Evolutionary conservation across 2,888 invertebrate species (phyloP).

Genomic region (Drosophila subsilvestris): DNA sequence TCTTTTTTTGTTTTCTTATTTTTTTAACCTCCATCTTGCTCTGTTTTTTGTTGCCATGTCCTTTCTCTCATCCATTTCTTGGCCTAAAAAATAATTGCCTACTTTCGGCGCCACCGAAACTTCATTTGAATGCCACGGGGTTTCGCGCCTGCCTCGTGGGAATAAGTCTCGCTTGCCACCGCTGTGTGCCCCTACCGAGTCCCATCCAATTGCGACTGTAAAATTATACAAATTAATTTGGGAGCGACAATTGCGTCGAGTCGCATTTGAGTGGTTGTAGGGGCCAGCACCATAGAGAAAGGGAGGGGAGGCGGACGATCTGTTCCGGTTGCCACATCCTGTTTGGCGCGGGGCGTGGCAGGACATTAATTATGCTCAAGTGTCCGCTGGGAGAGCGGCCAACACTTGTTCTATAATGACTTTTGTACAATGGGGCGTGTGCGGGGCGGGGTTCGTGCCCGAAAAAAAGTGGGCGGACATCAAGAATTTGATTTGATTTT

Average conservation of each 20-base stretch:
- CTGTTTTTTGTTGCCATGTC: constrained; percentile 40
- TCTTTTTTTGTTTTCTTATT: constrained; percentile 26
- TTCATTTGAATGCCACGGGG: constrained; percentile 28
- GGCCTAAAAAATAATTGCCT: constrained; percentile 67
- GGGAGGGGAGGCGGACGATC: constrained; percentile 20
- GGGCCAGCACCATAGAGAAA: not conserved
- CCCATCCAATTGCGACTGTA: constrained; percentile 13
- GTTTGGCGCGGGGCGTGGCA: constrained; percentile 50
- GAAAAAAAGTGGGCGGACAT: constrained; percentile 12
- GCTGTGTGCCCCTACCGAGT: not conserved
- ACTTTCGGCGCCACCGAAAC: constrained; percentile 46
- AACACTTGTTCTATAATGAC: constrained; percentile 79
- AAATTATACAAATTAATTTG: constrained; percentile 79
- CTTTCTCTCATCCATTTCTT: constrained; percentile 15
- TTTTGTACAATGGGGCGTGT: constrained; percentile 59
- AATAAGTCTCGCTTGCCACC: constrained; percentile 23
- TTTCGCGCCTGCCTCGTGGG: constrained; percentile 21
- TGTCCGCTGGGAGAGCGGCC: constrained; percentile 79
- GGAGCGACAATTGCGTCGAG: constrained; percentile 73
- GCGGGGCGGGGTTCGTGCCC: not conserved
- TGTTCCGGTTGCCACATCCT: constrained; percentile 39
- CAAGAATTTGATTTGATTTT: constrained; percentile 72
- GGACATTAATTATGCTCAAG: constrained; percentile 78
- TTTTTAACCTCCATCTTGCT: constrained; percentile 42
- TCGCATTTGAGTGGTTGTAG: constrained; percentile 28